These are phyloP conservation scores for Cebidichthys violaceus DNA, from an alignment of 2,113 vertebrate genomes.

Conservation along the genomic window DNA sequence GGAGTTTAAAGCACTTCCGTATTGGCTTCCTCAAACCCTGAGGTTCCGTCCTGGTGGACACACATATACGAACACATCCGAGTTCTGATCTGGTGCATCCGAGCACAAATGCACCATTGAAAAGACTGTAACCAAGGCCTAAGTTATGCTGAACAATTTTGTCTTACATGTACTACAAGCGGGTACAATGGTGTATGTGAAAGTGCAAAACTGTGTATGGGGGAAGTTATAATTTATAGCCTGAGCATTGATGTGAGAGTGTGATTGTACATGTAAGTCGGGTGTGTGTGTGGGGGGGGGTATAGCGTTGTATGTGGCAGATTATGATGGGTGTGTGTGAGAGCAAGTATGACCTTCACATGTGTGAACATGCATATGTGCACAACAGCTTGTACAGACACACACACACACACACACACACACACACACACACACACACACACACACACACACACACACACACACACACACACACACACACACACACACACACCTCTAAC, in stretches of 20 bases:
- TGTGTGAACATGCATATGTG: slow-evolving; percentile 27
- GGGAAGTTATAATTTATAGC: neutral
- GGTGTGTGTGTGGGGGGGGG: neutral
- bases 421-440: slow-evolving; percentile 1
- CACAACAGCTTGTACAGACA: slow-evolving; percentile 2
- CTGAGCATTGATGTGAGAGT: neutral
- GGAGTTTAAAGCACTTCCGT: too few relatives aligned
- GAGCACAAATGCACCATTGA: too few relatives aligned
- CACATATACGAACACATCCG: too few relatives aligned
- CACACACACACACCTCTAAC: slow-evolving; percentile 17
- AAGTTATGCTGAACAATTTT: neutral
- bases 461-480: slow-evolving; percentile 25
- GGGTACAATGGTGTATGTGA: neutral
- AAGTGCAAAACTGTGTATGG: neutral
- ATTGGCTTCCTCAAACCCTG: too few relatives aligned
- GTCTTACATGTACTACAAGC: neutral
- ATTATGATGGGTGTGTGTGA: slow-evolving; percentile 1
- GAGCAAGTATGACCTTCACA: slow-evolving; percentile 1
- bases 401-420: slow-evolving; percentile 12
- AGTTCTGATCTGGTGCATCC: too few relatives aligned
- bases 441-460: slow-evolving; percentile 17
- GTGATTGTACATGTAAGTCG: neutral
- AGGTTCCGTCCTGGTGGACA: too few relatives aligned
- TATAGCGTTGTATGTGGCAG: neutral
- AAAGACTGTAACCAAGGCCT: too few relatives aligned